phyloP scores from a whole-genome alignment of 2,113 vertebrate species.

The Sceloporus undulatus region DNA sequence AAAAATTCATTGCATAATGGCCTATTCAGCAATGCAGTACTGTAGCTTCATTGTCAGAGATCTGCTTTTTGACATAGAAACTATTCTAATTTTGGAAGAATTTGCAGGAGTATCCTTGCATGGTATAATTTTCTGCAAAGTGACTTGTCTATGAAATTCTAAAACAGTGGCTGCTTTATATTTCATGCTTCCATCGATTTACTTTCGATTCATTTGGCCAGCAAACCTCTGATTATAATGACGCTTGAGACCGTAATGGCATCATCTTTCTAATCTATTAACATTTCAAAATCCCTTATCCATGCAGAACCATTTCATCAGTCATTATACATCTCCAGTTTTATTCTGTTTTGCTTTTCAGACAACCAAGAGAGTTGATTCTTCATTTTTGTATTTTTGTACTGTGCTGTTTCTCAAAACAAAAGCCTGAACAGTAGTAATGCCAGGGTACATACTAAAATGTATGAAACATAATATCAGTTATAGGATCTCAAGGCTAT shows the following conservation, averaged over 20 bases:
- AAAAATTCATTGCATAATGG: conserved; percentile 17
- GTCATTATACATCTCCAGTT: neutral
- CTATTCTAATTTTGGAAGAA: conserved; percentile 32
- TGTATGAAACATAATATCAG: neutral
- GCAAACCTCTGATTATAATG: conserved; percentile 46
- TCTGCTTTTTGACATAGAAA: conserved; percentile 26
- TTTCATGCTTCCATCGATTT: conserved; percentile 37
- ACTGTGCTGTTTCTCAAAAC: neutral
- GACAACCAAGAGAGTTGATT: neutral
- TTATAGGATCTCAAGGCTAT: neutral
- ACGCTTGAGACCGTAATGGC: conserved; percentile 36
- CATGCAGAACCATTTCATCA: conserved; percentile 13
- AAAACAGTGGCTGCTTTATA: conserved; percentile 48
- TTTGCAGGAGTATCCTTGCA: conserved; percentile 35
- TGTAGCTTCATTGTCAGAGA: conserved; percentile 47
- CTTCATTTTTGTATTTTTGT: neutral
- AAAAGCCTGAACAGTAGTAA: neutral
- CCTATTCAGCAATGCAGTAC: conserved; percentile 46
- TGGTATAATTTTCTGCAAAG: conserved; percentile 39
- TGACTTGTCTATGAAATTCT: conserved; percentile 54
- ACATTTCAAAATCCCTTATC: conserved; percentile 39
- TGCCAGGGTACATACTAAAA: neutral
- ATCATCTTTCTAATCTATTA: conserved; percentile 54
- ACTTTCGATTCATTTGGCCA: conserved; percentile 42
- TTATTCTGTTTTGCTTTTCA: neutral